Evolutionary conservation across 2,113 vertebrate genomes (phyloP).

Genomic region (Pycnonotus jocosus): DNA sequence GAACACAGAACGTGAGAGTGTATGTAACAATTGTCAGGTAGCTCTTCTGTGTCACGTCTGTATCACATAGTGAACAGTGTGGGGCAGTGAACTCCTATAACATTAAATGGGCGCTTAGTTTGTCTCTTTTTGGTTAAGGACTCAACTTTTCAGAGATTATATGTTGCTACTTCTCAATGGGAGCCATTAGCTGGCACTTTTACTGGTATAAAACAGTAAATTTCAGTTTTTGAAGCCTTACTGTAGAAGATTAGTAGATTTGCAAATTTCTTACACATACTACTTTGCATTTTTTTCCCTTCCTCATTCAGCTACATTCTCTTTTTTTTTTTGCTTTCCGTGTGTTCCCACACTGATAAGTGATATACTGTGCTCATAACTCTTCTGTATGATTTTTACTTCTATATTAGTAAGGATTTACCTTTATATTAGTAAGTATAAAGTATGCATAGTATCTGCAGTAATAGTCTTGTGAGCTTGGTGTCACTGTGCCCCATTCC

Average conservation of each 20-base stretch:
- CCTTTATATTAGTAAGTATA: background rate
- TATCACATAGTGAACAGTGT: background rate
- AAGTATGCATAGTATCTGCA: background rate
- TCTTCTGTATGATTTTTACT: background rate
- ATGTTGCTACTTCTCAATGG: background rate
- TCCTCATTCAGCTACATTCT: background rate
- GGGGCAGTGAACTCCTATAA: background rate
- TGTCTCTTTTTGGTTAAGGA: background rate
- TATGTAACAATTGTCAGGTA: background rate
- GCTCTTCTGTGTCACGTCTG: background rate
- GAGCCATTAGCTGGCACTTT: background rate
- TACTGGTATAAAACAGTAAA: background rate
- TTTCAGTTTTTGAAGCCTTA: background rate
- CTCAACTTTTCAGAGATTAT: background rate
- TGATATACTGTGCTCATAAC: background rate
- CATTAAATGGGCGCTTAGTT: background rate
- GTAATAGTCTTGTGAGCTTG: background rate
- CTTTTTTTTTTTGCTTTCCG: background rate
- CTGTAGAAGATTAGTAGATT: background rate
- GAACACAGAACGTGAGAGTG: background rate
- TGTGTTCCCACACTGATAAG: background rate
- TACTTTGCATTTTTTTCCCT: background rate
- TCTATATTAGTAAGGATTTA: background rate
- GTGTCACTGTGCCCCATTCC: accelerated
- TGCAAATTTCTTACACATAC: background rate